phyloP scores from a whole-genome alignment of 2,888 invertebrate species.

The Odontocerum albicorne region DNA sequence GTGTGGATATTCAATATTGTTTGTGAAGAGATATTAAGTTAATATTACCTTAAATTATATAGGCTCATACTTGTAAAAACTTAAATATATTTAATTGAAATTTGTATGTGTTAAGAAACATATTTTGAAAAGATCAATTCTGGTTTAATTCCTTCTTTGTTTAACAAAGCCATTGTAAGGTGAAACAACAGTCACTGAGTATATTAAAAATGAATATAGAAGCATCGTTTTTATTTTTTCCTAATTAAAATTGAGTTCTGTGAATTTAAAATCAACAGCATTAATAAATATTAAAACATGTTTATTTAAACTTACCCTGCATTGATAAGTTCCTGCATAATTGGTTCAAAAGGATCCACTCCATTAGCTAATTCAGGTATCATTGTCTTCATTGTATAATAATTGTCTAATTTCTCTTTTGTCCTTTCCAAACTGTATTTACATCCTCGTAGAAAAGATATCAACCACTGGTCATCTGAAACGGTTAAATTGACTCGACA shows the following conservation, averaged over 20 bases:
- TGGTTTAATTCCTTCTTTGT: no score
- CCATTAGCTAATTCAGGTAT: constrained; percentile 3
- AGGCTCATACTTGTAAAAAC: no score
- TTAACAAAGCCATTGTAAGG: no score
- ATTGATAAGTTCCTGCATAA: constrained; percentile 9
- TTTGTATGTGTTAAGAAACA: no score
- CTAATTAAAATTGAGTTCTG: no score
- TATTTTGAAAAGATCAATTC: no score
- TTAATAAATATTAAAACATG: no score
- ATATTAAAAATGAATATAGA: not conserved
- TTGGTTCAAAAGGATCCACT: constrained; percentile 8
- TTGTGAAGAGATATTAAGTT: no score
- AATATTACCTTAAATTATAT: no score
- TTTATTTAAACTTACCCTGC: constrained; percentile 42
- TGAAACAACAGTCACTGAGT: no score
- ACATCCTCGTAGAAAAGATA: constrained; percentile 64
- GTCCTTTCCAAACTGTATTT: constrained; percentile 65
- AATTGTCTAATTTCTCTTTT: constrained; percentile 64
- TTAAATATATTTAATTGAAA: no score
- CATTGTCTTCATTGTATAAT: constrained; percentile 43
- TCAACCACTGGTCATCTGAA: constrained; percentile 64
- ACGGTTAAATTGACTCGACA: constrained; percentile 11
- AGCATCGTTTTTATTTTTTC: not conserved
- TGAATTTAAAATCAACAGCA: not conserved
- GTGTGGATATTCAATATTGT: no score